A percentile compares a stretch with the other conserved stretches of the same genome.
Conservation (phyloP, 2,888 invertebrate species). For the Orchesellides sinensis region DNA sequence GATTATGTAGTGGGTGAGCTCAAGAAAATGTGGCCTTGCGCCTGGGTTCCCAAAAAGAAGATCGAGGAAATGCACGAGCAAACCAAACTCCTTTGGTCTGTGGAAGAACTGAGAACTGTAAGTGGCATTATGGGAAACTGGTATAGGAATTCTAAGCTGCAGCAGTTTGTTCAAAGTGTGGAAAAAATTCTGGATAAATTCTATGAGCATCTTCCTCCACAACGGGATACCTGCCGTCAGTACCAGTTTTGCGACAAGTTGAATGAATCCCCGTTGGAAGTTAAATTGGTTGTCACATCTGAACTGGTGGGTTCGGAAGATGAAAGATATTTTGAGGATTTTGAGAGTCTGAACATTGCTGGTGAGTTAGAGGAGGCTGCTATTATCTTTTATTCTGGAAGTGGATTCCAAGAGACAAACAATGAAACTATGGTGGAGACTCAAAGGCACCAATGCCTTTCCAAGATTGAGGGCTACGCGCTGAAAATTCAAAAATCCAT, state of each 20-base stretch:
- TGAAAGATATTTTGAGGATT: slow-evolving; percentile 20
- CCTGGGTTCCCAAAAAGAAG: neutral
- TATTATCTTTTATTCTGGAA: slow-evolving; percentile 35
- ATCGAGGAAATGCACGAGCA: neutral
- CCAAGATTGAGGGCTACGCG: neutral
- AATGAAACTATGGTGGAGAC: slow-evolving; percentile 10
- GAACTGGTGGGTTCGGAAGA: too few relatives aligned
- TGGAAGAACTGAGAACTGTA: neutral
- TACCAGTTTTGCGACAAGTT: slow-evolving; percentile 15
- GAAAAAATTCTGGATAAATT: slow-evolving; percentile 7
- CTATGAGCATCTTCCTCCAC: too few relatives aligned
- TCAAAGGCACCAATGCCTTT: slow-evolving; percentile 17
- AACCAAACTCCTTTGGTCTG: slow-evolving; percentile 34
- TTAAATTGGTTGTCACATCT: too few relatives aligned
- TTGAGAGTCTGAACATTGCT: neutral
- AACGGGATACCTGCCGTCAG: neutral
- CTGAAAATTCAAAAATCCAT: slow-evolving; percentile 7
- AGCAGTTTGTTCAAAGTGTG: neutral
- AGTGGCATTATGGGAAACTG: slow-evolving; percentile 3
- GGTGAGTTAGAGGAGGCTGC: slow-evolving; percentile 32
- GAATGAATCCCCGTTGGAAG: too few relatives aligned
- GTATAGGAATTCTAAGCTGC: neutral
- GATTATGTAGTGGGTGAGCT: too few relatives aligned
- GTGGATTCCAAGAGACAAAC: slow-evolving; percentile 24
- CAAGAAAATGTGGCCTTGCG: slow-evolving; percentile 17